Conservation (phyloP, 2,888 invertebrate genomes). For the Encarsia formosa region DNA sequence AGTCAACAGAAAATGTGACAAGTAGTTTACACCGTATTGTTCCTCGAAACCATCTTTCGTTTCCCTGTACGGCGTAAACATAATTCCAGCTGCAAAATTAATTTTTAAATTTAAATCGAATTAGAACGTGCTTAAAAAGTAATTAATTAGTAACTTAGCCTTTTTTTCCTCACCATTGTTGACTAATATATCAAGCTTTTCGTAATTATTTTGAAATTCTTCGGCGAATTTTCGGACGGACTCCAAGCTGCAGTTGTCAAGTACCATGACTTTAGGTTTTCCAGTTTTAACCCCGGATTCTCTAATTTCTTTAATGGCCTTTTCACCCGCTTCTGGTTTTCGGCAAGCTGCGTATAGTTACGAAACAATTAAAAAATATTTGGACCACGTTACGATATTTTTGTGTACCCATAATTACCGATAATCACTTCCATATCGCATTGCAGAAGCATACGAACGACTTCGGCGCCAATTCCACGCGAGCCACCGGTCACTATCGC, state of each 20-base stretch:
- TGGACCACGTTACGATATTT: neutral
- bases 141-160: too few relatives aligned
- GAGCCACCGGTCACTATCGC: constrained; percentile 85
- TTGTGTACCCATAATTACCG: constrained; percentile 52
- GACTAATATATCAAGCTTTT: constrained; percentile 68
- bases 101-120: neutral
- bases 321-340: constrained; percentile 42
- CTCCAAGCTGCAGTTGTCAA: constrained; percentile 73
- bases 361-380: neutral
- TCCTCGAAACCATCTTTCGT: constrained; percentile 82
- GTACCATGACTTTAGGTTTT: constrained; percentile 61
- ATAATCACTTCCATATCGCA: constrained; percentile 74
- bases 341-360: constrained; percentile 62
- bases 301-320: constrained; percentile 51
- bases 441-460: constrained; percentile 70
- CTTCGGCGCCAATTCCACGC: constrained; percentile 76
- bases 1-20: constrained; percentile 80
- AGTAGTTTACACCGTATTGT: constrained; percentile 84
- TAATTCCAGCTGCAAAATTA: constrained; percentile 69
- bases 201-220: constrained; percentile 60
- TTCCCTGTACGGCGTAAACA: constrained; percentile 76
- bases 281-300: constrained; percentile 56
- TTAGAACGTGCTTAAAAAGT: neutral
- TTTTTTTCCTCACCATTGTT: constrained; percentile 66
- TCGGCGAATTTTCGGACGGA: constrained; percentile 75